Evolutionary conservation across 2,888 invertebrate species (phyloP), one percentile per base, ranked within the genome.

Genomic region (Himalopsyche kuldschensis): DNA sequence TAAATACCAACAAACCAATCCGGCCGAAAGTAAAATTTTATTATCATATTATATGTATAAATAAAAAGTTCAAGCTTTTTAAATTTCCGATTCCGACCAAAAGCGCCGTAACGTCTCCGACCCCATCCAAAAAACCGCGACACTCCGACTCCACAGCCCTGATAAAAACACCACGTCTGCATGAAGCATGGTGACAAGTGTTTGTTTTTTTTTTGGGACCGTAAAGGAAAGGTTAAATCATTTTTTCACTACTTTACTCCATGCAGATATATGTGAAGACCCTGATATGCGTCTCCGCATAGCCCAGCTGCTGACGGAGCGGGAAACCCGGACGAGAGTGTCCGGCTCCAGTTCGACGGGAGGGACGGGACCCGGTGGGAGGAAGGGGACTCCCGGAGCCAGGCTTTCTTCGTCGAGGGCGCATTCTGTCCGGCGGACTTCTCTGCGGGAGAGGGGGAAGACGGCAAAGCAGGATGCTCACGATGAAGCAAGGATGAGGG

Each of bases 401-500:
- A 80, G 80, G 27, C 83, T 78, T 2, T 93, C 91, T 1, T 91
- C 91, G 86, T 94, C 96, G 27, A 92, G 97, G 89, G 98, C 98
- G 86, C 97, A 98, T 88, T 98, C 98, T 78, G 97, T 99, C 75
- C 94, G 98, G 63, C 93, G 99, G 85, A 98, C 98, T 69, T 98
- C 98, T 75, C 93, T 98, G 85, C 93, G 98, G 27, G 98, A 99
- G 90, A 98, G 98, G 91, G 96, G 96, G 86, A 93, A 97, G 87
- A 97, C 98, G 81, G 97, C 98, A 55, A 96, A 98, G 90, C 96
- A 97, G 87, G 99, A 99, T 90, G 98, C 97, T 30, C 94, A 97
- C 69, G 98, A 98, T 89, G 99, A 99, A 90, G 98, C 98, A 30
- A 92, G 96, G 84, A 88, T 92, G 0, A 85, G 92, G 55, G 91